Conservation (phyloP, 2,797 vertebrate genomes). For the Lacerta viridis region DNA sequence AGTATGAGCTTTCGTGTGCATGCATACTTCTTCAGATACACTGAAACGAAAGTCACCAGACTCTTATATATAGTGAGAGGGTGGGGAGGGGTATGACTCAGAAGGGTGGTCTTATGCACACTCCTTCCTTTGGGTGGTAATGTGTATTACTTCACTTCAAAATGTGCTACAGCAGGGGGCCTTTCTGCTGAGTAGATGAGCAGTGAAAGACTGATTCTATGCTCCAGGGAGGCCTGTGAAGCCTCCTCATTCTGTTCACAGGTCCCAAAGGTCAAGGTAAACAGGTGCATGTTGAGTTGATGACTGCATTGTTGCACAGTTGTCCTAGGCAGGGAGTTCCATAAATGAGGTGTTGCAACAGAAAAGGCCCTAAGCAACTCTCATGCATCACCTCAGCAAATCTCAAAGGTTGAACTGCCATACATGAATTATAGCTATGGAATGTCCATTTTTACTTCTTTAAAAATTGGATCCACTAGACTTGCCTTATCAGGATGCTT, state of each 20-base stretch:
- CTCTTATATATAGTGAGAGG: too few species aligned
- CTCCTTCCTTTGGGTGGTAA: background rate
- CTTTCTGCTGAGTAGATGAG: background rate
- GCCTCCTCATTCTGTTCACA: background rate
- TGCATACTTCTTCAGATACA: too few species aligned
- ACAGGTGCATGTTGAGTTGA: background rate
- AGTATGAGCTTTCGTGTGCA: too few species aligned
- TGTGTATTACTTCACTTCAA: background rate
- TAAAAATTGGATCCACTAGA: background rate
- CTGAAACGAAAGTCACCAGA: too few species aligned
- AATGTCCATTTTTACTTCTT: background rate
- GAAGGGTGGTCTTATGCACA: too few species aligned
- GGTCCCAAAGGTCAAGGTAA: background rate
- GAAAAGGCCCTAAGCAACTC: too few species aligned
- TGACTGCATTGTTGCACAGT: background rate
- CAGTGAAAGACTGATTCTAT: background rate
- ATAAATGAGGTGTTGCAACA: too few species aligned
- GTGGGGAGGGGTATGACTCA: too few species aligned
- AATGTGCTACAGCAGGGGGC: background rate
- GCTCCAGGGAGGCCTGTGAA: background rate
- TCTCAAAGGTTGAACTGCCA: too few species aligned
- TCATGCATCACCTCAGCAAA: too few species aligned
- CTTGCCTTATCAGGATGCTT: background rate
- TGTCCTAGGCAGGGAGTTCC: too few species aligned
- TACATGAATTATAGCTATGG: background rate